A percentile compares a stretch with the other conserved stretches of the same genome.
These are phyloP conservation scores for Sylvia atricapilla DNA, from an alignment of 2,113 vertebrate species.

Conservation along the genomic window DNA sequence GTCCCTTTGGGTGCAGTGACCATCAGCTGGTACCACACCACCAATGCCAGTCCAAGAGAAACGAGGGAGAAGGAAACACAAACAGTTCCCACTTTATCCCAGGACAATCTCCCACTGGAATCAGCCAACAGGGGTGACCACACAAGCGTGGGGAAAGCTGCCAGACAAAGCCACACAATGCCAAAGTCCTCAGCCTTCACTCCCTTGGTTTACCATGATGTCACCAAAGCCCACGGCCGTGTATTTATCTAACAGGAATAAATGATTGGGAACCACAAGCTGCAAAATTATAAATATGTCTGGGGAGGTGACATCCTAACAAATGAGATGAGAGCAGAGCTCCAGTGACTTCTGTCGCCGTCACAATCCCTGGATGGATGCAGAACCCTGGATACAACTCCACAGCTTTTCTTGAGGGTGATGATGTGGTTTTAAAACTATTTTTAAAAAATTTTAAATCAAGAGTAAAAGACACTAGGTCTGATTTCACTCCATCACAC, in stretches of 20 bases:
- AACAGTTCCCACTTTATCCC: neutral
- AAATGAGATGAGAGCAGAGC: constrained; percentile 14
- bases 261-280: neutral
- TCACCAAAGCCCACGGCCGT: neutral
- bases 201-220: neutral
- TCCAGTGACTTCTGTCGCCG: neutral
- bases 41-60: fast-evolving
- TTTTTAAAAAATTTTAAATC: neutral
- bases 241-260: constrained; percentile 45
- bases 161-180: neutral
- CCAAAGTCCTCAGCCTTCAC: constrained; percentile 58
- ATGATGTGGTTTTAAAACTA: neutral
- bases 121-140: neutral
- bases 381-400: neutral
- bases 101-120: neutral
- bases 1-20: neutral
- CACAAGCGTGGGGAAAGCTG: neutral
- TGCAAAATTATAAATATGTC: constrained; percentile 14
- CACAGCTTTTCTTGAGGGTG: neutral
- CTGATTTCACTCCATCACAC: neutral
- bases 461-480: neutral
- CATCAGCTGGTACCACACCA: neutral
- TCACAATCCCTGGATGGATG: neutral
- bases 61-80: neutral
- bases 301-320: constrained; percentile 19